Evolutionary conservation across 2,888 invertebrate species (phyloP).

Genomic region (Rhagonycha fulva): DNA sequence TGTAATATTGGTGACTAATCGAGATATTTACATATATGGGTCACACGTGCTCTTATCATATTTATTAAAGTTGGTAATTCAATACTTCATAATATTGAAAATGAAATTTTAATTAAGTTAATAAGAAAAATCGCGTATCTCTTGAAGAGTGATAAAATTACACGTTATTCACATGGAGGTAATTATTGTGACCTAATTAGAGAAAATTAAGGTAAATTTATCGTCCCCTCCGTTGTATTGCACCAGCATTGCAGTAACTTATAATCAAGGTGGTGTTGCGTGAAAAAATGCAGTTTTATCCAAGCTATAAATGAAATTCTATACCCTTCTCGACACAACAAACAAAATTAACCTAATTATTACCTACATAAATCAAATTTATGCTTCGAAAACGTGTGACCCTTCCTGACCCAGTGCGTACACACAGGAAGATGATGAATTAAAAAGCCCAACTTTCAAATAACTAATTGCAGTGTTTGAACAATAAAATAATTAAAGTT

Average conservation of each 20-base stretch:
- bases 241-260: conserved; percentile 11
- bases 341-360: conserved; percentile 10
- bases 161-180: not conserved
- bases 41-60: conserved; percentile 14
- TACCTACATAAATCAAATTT: conserved; percentile 3
- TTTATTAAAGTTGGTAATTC: not conserved
- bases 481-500: not conserved
- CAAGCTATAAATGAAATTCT: conserved; percentile 2
- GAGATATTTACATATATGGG: conserved; percentile 9
- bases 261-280: conserved; percentile 15
- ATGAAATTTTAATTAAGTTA: not conserved
- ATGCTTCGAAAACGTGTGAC: not conserved
- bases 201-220: conserved; percentile 11
- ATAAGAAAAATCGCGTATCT: not conserved
- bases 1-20: conserved; percentile 13
- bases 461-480: not conserved
- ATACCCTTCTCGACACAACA: conserved; percentile 7
- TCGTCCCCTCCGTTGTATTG: conserved; percentile 1
- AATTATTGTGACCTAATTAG: conserved; percentile 15
- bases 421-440: not conserved
- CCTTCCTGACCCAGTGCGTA: not conserved
- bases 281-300: conserved; percentile 18
- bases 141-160: not conserved
- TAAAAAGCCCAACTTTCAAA: not conserved
- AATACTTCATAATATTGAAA: conserved; percentile 3